Evolutionary conservation across 2,888 invertebrate species (phyloP).

Genomic region (Lepidochrysops patricia): DNA sequence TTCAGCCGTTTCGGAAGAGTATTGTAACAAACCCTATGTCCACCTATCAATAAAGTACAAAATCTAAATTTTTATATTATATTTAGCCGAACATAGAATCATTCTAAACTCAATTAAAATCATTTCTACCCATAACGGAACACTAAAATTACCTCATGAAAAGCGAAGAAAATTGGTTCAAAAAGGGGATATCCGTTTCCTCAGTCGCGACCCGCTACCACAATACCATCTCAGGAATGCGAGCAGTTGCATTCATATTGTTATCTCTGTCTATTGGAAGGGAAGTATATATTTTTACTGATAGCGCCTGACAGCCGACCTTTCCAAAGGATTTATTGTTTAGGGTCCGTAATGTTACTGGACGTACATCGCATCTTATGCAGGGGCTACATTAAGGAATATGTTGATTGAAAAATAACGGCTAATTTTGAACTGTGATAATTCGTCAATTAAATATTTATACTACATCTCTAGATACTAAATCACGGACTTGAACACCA

Average conservation of each 20-base stretch:
- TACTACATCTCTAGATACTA: too few relatives aligned
- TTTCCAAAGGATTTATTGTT: constrained; percentile 28
- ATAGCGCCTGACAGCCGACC: constrained; percentile 29
- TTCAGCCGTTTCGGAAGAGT: too few relatives aligned
- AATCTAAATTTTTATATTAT: too few relatives aligned
- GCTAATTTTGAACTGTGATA: too few relatives aligned
- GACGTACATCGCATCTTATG: neutral
- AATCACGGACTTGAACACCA: too few relatives aligned
- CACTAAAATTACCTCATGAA: neutral
- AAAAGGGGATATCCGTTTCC: constrained; percentile 15
- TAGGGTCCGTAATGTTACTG: constrained; percentile 16
- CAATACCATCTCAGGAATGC: constrained; percentile 31
- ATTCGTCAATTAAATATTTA: too few relatives aligned
- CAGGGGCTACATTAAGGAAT: neutral
- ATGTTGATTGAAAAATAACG: neutral
- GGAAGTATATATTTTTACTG: constrained; percentile 34
- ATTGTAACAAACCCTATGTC: too few relatives aligned
- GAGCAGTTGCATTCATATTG: constrained; percentile 32
- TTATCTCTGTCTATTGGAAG: constrained; percentile 33
- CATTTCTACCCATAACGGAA: neutral
- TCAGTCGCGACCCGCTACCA: constrained; percentile 13
- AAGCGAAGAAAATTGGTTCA: constrained; percentile 13
- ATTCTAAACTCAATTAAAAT: neutral
- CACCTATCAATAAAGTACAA: too few relatives aligned
- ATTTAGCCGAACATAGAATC: too few relatives aligned